Evolutionary conservation across 1,140 invertebrate genomes (phyloP), one percentile per base, ranked within the genome.

Genomic region (Rhyzopertha dominica): DNA sequence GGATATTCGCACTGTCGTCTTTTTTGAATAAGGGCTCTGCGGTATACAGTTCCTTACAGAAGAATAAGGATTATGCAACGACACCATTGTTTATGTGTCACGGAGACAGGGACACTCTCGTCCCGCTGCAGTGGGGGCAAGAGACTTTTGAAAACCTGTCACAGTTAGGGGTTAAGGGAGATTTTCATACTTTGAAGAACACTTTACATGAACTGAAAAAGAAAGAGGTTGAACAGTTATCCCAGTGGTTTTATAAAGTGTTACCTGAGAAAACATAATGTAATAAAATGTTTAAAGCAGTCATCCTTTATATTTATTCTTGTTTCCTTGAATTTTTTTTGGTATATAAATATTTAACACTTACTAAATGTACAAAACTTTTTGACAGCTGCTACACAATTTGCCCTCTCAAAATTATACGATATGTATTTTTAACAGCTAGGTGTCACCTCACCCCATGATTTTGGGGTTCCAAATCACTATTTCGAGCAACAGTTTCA

Each of bases 1-100:
- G 82, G 24, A 75, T 78, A 20, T 83, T 85, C 66, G 74, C 74
- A 1, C 74, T 84, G 43, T 86, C 83, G 14, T 81, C 82, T 4
- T 87, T 86, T 55, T 63, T 88, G 0, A 84, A 85, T 57, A 65
- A 78, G 3, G 70, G 77, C 30, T 86, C 84, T 10, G 39, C 69
- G 5, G 74, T 86, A 9, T 85, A 79, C 63, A 59, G 79, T 54
- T 72, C 74, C 32, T 44, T 70, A 7, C 42, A 51, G 37, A 60
- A 59, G 18, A 52, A 50, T 46, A 36, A 52, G 2, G 53, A 51
- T 31, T 3, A 14, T 8, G 19, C 23, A 10, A 31, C 17, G 5
- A 43, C 51, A 3, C 63, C 69, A 16, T 52, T 74, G 10, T 61
- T 63, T 10, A 74, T 74, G 71, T 72, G 61, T 42, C 73, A 74